Base-by-base conservation (phyloP, 2,888 invertebrate genomes). In the Drosophila engyochracea region DNA sequence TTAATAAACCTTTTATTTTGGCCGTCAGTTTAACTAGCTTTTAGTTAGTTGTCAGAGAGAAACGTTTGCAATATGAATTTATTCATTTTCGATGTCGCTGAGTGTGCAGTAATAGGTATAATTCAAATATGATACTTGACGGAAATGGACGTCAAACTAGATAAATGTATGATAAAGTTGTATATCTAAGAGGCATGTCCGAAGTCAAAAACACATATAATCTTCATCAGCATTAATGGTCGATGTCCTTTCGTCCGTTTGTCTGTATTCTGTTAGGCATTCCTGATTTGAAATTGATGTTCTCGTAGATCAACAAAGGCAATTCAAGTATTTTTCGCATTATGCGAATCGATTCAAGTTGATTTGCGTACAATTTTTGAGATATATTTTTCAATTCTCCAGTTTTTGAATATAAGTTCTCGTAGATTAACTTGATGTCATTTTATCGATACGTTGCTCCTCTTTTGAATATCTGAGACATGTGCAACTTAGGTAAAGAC, bases 21-120 rank as follows among this genome's bases (percentile, higher is more conserved):
- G 12, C 47, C 12, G 28, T 22, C 64, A 62, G n/a, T 31, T 65
- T n/a, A 65, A 39, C 31, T 25, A n/a, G 37, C 49, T 31, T 33
- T 33, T 25, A 9, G 9, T 14, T 33, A 7, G 31, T 16, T 31
- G n/a, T 53, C 53, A 53, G 51, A 12, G 31, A 2, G 22, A 47
- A 25, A 16, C 16, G 16, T 2, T 16, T 25, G 16, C 25, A 25
- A 33, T 16, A 33, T 5, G 3, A 33, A 53, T 16, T 53, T 16
- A 1, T 9, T 33, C 2, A 4, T 53, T 33, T 14, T 30, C 30
- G 3, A 28, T 51, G 9, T 19, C 19, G 3, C 10, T 51, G 16
- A 28, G 9, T 4, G 25, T 28, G 47, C 22, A n/a, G 10, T 2
- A 41, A 41, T 10, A 1, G 4, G n/a, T 4, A 14, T 25, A 16